phyloP scores from a whole-genome alignment of 2,113 vertebrate species.

The Crotalus helleri region DNA sequence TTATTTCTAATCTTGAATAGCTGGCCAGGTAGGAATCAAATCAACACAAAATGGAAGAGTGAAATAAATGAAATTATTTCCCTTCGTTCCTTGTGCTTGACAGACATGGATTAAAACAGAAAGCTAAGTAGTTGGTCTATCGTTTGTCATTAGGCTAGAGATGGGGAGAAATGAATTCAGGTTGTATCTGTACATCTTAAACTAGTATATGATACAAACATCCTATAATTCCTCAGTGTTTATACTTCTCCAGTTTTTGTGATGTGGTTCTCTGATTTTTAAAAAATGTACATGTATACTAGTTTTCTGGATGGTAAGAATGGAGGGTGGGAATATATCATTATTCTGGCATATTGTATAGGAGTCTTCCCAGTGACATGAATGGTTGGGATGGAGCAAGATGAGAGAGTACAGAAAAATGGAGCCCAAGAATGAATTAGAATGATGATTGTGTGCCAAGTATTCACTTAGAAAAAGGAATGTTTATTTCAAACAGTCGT shows the following conservation, averaged over 20 bases:
- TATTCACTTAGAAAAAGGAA: not conserved
- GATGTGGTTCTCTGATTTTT: not conserved
- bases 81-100: not conserved
- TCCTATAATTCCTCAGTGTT: not conserved
- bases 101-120: not conserved
- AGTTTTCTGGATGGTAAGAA: not conserved
- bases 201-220: not conserved
- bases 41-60: not conserved
- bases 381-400: not conserved
- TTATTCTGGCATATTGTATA: not conserved
- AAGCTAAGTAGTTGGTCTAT: not conserved
- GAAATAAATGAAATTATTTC: not conserved
- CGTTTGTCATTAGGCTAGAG: not conserved
- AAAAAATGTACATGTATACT: not conserved
- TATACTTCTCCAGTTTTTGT: not conserved
- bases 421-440: not conserved
- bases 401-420: not conserved
- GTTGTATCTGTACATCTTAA: not conserved
- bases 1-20: not conserved
- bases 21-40: not conserved
- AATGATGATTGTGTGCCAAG: not conserved
- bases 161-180: not conserved
- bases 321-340: not conserved
- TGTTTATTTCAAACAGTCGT: not conserved
- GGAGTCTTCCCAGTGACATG: not conserved